Base-by-base conservation (phyloP, 1,140 invertebrate species). In the Zaprionus taronus region DNA sequence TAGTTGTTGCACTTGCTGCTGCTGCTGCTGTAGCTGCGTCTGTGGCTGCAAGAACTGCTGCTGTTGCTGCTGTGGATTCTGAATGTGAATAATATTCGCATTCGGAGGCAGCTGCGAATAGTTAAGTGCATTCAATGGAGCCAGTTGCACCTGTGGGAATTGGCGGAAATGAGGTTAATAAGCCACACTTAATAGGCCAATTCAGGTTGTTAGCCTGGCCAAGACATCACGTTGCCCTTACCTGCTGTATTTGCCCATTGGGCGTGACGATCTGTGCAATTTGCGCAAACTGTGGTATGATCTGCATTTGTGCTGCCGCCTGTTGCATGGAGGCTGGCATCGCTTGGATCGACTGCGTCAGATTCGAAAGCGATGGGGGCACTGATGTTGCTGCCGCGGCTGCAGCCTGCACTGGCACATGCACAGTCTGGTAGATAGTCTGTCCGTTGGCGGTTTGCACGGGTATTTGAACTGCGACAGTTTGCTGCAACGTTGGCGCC, bases 361-460 rank as follows among this genome's bases (percentile, higher is more conserved):
- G 93, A 69, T 94, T 93, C 60, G 93, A 93, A 24, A 91, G 20
- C 60, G 9, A 47, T 41, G 17, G 68, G 12, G 62, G 67, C 1
- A 31, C 61, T 7, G 73, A 7, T 2, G 51, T 14, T 12, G 67
- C 41, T 26, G 79, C 56, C 11, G 94, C 93, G 14, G 95, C 94
- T 2, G 97, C 93, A 1, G 96, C 94, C 93, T 98, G 97, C 22
- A 98, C 94, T 0, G 97, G 98, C 82, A 99, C 96, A 93, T 99
- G 97, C 1, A 98, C 96, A 0, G 98, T 98, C 91, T 99, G 98
- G 92, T 98, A 97, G 62, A 98, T 95, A 0, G 97, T 98, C 93
- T 99, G 98, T 0, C 98, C 98, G 93, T 96, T 97, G 17, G 95
- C 95, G 7, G 97, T 96, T 70, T 97, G 96, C 64, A 99, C 97